Evolutionary conservation across 2,797 vertebrate species (phyloP).

Genomic region (Peromyscus eremicus): DNA sequence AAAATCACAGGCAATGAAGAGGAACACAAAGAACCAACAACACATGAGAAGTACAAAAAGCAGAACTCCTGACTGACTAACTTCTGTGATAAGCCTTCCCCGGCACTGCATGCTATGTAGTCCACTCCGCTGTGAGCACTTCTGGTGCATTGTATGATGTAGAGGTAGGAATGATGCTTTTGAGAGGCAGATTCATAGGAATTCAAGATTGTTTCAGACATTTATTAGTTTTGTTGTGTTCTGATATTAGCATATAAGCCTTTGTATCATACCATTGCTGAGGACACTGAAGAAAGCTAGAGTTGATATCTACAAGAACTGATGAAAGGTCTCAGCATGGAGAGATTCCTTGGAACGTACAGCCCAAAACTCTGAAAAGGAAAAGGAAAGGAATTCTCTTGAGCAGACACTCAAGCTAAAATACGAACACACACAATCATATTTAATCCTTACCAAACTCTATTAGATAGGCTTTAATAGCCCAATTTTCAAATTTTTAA

Average conservation of each 20-base stretch:
- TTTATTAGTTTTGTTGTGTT: neutral
- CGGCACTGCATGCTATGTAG: too few relatives aligned
- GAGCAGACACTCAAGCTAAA: neutral
- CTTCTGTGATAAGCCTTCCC: neutral
- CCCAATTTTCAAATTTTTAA: neutral
- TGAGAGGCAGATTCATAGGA: neutral
- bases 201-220: neutral
- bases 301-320: neutral
- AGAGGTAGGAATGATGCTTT: neutral
- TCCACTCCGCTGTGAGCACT: neutral
- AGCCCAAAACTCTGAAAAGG: neutral
- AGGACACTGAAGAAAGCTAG: neutral
- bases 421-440: neutral
- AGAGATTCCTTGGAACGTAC: neutral
- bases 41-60: neutral
- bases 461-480: neutral
- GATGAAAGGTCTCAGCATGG: neutral
- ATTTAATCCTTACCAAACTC: neutral
- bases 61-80: neutral
- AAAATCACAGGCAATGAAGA: slow-evolving; percentile 7
- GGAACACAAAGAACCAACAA: slow-evolving; percentile 20
- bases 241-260: neutral
- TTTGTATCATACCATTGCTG: neutral
- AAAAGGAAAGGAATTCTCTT: neutral
- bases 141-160: neutral